Percentiles rank a stretch among this genome's conserved stretches.
Conservation (phyloP, 1,140 invertebrate genomes). For the Manduca sexta region DNA sequence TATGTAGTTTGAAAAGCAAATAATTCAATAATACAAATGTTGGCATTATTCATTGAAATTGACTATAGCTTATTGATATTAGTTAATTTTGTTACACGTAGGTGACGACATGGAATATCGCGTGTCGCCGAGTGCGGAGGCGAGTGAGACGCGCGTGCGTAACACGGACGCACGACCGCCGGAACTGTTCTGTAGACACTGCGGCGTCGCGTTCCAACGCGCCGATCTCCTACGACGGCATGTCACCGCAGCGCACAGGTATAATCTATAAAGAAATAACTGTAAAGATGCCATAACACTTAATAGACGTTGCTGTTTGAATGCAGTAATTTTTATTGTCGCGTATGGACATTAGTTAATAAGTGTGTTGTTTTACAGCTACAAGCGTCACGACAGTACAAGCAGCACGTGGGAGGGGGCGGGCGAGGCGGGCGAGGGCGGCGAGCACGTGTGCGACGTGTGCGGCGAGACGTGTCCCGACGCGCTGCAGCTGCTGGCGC, state of each 20-base stretch:
- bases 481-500: constrained; percentile 81
- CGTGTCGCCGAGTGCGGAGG: constrained; percentile 36
- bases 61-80: too few relatives aligned
- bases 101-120: constrained; percentile 58
- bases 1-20: too few relatives aligned
- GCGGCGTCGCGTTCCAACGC: constrained; percentile 83
- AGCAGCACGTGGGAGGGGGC: constrained; percentile 49
- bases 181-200: constrained; percentile 83
- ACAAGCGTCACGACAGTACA: constrained; percentile 71
- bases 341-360: not conserved
- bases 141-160: constrained; percentile 17
- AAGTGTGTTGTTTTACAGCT: constrained; percentile 25
- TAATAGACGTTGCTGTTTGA: too few relatives aligned
- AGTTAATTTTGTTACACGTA: too few relatives aligned
- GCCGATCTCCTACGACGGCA: constrained; percentile 83
- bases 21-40: too few relatives aligned
- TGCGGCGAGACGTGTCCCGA: constrained; percentile 84
- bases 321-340: not conserved
- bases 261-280: too few relatives aligned
- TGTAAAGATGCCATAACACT: too few relatives aligned
- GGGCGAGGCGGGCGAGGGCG: constrained; percentile 8
- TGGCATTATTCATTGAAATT: too few relatives aligned
- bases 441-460: constrained; percentile 80
- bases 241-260: constrained; percentile 68
- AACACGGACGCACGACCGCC: constrained; percentile 27